phyloP scores from a whole-genome alignment of 2,888 invertebrate genomes.

The Achlya flavicornis region DNA sequence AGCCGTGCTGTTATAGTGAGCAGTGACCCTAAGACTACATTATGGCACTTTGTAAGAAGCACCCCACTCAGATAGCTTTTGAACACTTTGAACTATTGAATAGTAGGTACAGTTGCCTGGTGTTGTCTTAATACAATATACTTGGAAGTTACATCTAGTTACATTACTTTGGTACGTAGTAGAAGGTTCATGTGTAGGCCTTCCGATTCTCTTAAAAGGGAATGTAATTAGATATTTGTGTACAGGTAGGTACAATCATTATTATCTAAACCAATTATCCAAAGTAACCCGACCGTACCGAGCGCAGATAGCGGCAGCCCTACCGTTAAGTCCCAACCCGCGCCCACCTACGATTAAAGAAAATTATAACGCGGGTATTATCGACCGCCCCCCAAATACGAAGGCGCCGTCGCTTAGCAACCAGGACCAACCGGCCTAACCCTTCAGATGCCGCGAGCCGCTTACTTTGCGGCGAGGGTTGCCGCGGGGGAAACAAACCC shows the following conservation, averaged over 20 bases:
- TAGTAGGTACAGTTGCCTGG: no score
- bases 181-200: not conserved
- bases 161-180: not conserved
- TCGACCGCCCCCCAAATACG: slow-evolving; percentile 58
- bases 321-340: slow-evolving; percentile 42
- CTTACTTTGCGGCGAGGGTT: slow-evolving; percentile 73
- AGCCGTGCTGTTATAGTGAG: no score
- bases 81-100: no score
- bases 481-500: slow-evolving; percentile 62
- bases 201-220: not conserved
- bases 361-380: slow-evolving; percentile 72
- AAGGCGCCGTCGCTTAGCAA: slow-evolving; percentile 74
- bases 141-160: not conserved
- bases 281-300: slow-evolving; percentile 32
- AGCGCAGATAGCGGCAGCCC: slow-evolving; percentile 27
- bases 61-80: no score
- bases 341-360: slow-evolving; percentile 68
- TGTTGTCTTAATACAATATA: no score
- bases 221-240: slow-evolving; percentile 3
- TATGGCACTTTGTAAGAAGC: no score
- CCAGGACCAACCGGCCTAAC: slow-evolving; percentile 65
- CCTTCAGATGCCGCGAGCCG: slow-evolving; percentile 79
- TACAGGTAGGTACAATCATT: not conserved
- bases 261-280: slow-evolving; percentile 7
- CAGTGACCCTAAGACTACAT: no score